Base-by-base conservation (phyloP, 2,888 invertebrate genomes). In the Acrobasis repandana region DNA sequence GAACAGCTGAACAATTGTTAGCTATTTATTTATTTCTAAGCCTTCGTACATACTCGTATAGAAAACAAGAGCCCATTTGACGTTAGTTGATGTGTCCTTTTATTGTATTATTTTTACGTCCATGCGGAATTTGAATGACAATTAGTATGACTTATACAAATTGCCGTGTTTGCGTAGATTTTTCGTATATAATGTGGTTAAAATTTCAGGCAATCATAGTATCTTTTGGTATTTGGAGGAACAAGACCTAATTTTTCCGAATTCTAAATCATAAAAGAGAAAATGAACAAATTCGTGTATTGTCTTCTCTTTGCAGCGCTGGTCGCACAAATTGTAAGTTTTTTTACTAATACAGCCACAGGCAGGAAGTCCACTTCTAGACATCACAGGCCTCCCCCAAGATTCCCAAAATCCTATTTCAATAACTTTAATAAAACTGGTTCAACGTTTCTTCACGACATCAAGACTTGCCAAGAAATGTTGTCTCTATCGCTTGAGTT, bases 291-390 rank as follows among this genome's bases (percentile, higher is more conserved):
- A 50, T 47, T 63, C 4, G 4, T 65, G 5, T 62, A 33, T 16
- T 47, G 63, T 9, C 33, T 65, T 9, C 18, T 62, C 11, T 15
- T 65, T 11, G 48, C 58, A 10, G 62, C 59, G 20, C 46, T 60
- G 8, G 48, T 61, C 15, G 62, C 59, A 15, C 61, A 62, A 62
- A 59, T 59, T 20, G 65, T 65, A 61, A 61, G 65, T 67, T 16
- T 58, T 33, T 49, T 20, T 34, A 10, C 28, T 1, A 28, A 10
- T 28, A 28, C 28, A 28, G 4, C 6, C 4, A 0, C 28, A 28
- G 2, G n/a, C n/a, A n/a, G n/a, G n/a, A n/a, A n/a, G n/a, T n/a
- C n/a, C 8, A 28, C 28, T 2, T 20, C 2, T 20, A 3, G 20
- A 20, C 4, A 20, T 28, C 28, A 28, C 6, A 28, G 6, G 28